Percentiles rank a stretch among this genome's conserved stretches.
phyloP scores from a whole-genome alignment of 2,797 vertebrate genomes.

The Onychomys leucogaster region DNA sequence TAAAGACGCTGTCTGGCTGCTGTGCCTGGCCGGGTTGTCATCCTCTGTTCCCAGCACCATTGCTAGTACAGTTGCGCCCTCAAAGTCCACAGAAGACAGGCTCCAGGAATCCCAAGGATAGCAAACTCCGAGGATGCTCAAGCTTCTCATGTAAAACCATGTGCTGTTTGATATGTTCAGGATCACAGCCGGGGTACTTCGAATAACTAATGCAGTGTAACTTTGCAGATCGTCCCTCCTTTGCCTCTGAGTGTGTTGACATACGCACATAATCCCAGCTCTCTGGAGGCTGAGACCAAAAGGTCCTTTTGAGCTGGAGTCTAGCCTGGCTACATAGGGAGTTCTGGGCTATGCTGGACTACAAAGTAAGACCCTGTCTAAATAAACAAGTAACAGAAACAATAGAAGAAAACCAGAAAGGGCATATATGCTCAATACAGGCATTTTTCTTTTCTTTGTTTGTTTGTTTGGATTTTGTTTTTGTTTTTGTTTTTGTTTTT shows the following conservation, averaged over 20 bases:
- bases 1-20: neutral
- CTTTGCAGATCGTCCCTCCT: neutral
- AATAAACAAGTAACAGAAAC: neutral
- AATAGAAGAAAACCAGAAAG: neutral
- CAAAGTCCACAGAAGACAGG: neutral
- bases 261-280: neutral
- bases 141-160: neutral
- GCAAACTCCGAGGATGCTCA: neutral
- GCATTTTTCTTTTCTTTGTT: neutral
- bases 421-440: neutral
- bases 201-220: neutral
- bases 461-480: neutral
- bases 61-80: neutral
- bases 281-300: neutral
- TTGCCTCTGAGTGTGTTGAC: neutral
- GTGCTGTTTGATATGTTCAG: neutral
- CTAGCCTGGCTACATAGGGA: neutral
- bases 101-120: neutral
- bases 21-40: accelerated
- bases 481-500: neutral
- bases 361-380: neutral
- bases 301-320: neutral
- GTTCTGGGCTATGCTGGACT: neutral
- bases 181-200: neutral
- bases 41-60: accelerated